Percentiles rank a stretch among this genome's conserved stretches.
phyloP scores from a whole-genome alignment of 2,888 invertebrate species.

The Podotricha telesiphe region DNA sequence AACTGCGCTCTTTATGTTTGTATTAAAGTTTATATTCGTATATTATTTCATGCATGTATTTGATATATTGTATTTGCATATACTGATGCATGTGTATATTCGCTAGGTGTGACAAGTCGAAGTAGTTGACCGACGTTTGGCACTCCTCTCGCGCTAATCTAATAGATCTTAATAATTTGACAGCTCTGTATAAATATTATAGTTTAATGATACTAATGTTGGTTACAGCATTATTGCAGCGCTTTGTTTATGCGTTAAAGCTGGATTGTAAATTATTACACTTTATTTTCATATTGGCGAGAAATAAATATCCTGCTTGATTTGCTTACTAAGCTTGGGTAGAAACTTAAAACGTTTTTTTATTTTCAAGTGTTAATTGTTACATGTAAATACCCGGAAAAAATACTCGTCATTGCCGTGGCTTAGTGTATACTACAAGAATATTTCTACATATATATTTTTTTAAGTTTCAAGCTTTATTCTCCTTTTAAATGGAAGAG shows the following conservation, averaged over 20 bases:
- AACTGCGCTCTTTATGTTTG: background rate
- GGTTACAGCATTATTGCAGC: constrained; percentile 28
- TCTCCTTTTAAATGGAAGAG: too few species aligned
- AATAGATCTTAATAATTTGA: constrained; percentile 35
- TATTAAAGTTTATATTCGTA: constrained; percentile 13
- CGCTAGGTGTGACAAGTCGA: constrained; percentile 41
- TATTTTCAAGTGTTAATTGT: constrained; percentile 30
- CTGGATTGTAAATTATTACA: constrained; percentile 41
- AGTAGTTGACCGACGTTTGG: constrained; percentile 42
- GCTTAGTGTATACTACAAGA: too few species aligned
- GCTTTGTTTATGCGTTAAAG: constrained; percentile 27
- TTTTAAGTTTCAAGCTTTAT: too few species aligned
- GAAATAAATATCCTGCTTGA: constrained; percentile 29
- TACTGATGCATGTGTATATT: constrained; percentile 20
- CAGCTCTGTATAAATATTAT: constrained; percentile 37
- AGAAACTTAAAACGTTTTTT: constrained; percentile 27
- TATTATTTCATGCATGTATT: constrained; percentile 10
- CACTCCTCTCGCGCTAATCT: constrained; percentile 42
- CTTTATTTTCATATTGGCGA: constrained; percentile 39
- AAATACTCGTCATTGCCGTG: too few species aligned
- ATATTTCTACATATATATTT: too few species aligned
- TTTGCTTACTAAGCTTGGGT: constrained; percentile 25
- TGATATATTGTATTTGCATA: too few species aligned
- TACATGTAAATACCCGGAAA: background rate
- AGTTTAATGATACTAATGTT: constrained; percentile 28